Conservation (phyloP, 2,888 invertebrate species). For the Noctua comes region DNA sequence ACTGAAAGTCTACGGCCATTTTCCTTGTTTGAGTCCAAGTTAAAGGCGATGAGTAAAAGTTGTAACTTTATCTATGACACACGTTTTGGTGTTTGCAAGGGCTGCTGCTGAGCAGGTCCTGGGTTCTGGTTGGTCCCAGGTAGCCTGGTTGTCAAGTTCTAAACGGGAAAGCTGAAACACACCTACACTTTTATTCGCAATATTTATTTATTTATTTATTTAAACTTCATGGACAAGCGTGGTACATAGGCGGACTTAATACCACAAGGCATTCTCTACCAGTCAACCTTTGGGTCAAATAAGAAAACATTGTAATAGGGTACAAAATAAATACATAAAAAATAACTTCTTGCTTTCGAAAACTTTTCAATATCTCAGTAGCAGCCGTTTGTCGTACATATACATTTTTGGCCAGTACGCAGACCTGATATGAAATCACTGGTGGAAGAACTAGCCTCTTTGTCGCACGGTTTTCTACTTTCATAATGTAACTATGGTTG, state of each 20-base stretch:
- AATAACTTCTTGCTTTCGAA: too few species aligned
- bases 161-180: background rate
- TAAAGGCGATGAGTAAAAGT: background rate
- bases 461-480: background rate
- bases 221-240: too few species aligned
- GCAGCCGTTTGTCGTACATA: background rate
- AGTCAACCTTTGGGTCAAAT: too few species aligned
- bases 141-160: background rate
- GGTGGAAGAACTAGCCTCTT: too few species aligned
- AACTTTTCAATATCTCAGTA: background rate
- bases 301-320: too few species aligned
- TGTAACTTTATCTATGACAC: background rate
- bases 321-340: too few species aligned
- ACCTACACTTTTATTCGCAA: too few species aligned
- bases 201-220: too few species aligned
- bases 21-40: conserved; percentile 57
- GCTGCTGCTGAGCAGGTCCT: too few species aligned
- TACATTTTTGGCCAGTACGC: background rate
- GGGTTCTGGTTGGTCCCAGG: too few species aligned
- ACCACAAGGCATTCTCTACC: too few species aligned
- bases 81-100: background rate
- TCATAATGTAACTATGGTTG: background rate
- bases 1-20: conserved; percentile 74
- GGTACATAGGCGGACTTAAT: too few species aligned
- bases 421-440: background rate